Evolutionary conservation across 1,140 invertebrate species (phyloP).

Genomic region (Phenacoccus solenopsis): DNA sequence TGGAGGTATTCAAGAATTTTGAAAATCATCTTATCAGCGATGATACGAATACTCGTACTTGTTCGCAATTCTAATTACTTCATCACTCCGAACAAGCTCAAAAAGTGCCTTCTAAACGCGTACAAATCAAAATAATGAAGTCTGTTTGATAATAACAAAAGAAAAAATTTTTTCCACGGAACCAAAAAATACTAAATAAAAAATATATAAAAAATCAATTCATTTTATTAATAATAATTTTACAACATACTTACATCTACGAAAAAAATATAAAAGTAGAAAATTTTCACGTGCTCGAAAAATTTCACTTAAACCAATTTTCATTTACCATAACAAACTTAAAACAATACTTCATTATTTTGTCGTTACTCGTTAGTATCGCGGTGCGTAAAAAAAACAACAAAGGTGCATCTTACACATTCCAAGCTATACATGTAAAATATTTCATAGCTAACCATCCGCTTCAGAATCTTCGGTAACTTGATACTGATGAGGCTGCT

Average conservation of each 20-base stretch:
- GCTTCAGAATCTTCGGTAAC: not conserved
- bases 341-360: not conserved
- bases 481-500: not conserved
- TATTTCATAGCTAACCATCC: not conserved
- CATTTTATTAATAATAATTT: not conserved
- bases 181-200: not conserved
- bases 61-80: too few relatives aligned
- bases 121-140: not conserved
- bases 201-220: not conserved
- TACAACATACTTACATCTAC: not conserved
- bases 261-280: not conserved
- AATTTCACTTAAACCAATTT: not conserved
- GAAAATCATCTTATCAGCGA: too few relatives aligned
- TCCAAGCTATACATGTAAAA: too few relatives aligned
- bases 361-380: not conserved
- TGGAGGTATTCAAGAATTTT: too few relatives aligned
- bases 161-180: not conserved
- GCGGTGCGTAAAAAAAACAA: too few relatives aligned
- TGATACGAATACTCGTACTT: too few relatives aligned
- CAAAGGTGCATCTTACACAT: not conserved
- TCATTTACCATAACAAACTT: not conserved
- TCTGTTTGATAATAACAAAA: too few relatives aligned
- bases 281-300: not conserved
- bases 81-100: too few relatives aligned
- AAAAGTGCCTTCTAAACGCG: not conserved